These are phyloP conservation scores for Tamandua tetradactyla DNA, from an alignment of 2,797 vertebrate species.

Conservation along the genomic window DNA sequence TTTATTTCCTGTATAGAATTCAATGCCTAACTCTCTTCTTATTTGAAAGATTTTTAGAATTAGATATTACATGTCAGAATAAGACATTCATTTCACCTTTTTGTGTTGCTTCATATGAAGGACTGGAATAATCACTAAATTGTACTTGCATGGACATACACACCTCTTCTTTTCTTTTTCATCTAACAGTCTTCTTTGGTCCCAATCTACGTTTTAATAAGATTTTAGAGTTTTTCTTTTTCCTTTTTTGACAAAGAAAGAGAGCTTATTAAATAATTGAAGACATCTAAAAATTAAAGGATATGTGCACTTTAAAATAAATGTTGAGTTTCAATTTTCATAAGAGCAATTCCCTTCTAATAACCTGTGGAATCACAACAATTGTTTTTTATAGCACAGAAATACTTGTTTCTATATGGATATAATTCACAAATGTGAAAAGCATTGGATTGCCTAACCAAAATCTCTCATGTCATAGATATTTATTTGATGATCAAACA, in stretches of 20 bases:
- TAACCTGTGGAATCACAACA: not conserved
- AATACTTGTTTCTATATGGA: not conserved
- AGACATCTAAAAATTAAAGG: not conserved
- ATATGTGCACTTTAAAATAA: not conserved
- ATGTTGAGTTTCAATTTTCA: constrained; percentile 3
- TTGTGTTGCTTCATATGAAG: not conserved
- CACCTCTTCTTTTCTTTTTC: not conserved
- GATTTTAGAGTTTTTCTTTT: not conserved
- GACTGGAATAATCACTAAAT: not conserved
- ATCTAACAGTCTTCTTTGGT: not conserved
- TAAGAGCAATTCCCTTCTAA: not conserved
- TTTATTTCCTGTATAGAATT: not conserved
- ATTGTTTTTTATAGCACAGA: constrained; percentile 25
- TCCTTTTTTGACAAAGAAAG: not conserved
- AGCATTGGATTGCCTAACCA: not conserved
- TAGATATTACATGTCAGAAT: not conserved
- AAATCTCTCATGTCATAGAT: not conserved
- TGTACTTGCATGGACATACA: not conserved
- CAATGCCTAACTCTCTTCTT: not conserved
- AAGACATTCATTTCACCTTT: not conserved
- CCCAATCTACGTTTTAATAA: not conserved
- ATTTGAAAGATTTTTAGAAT: not conserved
- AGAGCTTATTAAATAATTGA: not conserved
- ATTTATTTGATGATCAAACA: not conserved
- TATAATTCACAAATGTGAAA: not conserved